These are phyloP conservation scores for Carapus acus DNA, from an alignment of 2,797 vertebrate genomes.

Conservation along the genomic window DNA sequence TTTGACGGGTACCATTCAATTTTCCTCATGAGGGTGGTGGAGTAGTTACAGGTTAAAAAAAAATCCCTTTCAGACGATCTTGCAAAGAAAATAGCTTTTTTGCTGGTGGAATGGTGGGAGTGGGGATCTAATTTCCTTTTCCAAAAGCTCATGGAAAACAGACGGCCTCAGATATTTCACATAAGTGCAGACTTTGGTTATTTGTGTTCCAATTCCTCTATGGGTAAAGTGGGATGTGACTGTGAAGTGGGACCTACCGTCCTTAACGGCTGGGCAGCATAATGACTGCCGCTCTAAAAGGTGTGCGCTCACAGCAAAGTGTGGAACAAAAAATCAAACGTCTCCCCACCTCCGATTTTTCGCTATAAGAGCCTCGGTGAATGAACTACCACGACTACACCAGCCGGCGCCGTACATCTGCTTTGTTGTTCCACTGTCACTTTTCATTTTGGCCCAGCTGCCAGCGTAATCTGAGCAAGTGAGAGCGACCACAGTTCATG, in stretches of 20 bases:
- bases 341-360: no score
- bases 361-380: conserved; percentile 37
- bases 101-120: conserved; percentile 53
- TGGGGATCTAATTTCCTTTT: conserved; percentile 69
- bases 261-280: conserved; percentile 42
- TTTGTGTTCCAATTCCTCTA: conserved; percentile 57
- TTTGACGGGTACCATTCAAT: conserved; percentile 47
- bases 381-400: conserved; percentile 35
- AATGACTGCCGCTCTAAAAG: conserved; percentile 47
- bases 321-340: no score
- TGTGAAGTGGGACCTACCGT: conserved; percentile 50
- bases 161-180: conserved; percentile 59
- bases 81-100: conserved; percentile 59
- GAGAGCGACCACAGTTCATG: conserved; percentile 10
- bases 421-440: conserved; percentile 45
- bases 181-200: conserved; percentile 62
- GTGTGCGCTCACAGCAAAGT: conserved; percentile 17
- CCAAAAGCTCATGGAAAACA: conserved; percentile 74
- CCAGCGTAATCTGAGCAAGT: conserved; percentile 16
- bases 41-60: conserved; percentile 40
- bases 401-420: conserved; percentile 34
- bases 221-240: conserved; percentile 24
- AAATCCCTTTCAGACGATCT: conserved; percentile 55
- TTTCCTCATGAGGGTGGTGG: conserved; percentile 38
- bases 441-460: conserved; percentile 36